Conservation (phyloP, 2,888 invertebrate genomes). For the Fragum sueziense region DNA sequence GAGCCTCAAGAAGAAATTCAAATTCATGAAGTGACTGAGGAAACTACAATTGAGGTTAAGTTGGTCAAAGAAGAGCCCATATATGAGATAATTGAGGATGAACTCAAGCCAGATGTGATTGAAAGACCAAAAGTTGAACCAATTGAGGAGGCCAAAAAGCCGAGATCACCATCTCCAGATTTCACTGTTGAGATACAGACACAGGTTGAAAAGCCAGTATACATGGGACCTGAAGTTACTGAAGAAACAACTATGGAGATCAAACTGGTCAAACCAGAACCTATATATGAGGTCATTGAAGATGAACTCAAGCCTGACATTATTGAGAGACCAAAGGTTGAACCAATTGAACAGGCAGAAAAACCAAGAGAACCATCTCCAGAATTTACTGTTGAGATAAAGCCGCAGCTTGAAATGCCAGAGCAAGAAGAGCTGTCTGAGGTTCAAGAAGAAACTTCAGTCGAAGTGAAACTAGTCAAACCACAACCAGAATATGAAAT, state of each 20-base stretch:
- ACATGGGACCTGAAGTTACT: conserved; percentile 48
- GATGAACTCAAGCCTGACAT: conserved; percentile 46
- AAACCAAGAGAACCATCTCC: conserved; percentile 59
- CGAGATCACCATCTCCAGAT: conserved; percentile 54
- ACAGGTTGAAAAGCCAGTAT: conserved; percentile 46
- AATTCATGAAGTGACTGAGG: conserved; percentile 85
- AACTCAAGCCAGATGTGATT: conserved; percentile 41
- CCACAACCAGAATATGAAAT: conserved; percentile 31
- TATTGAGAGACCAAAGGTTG: conserved; percentile 66
- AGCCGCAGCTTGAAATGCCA: conserved; percentile 25
- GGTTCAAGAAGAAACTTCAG: conserved; percentile 78
- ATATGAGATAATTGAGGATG: conserved; percentile 13
- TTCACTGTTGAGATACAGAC: conserved; percentile 11
- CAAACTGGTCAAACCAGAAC: conserved; percentile 13
- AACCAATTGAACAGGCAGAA: conserved; percentile 54
- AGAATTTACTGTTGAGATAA: conserved; percentile 41
- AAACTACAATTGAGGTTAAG: conserved; percentile 38
- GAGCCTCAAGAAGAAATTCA: conserved; percentile 28
- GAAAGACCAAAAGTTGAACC: conserved; percentile 67
- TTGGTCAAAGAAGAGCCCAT: conserved; percentile 35
- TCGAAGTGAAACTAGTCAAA: conserved; percentile 41
- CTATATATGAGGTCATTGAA: conserved; percentile 50
- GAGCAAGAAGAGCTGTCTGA: conserved; percentile 85
- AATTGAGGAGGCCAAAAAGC: conserved; percentile 54
- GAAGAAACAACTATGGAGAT: conserved; percentile 37